Conservation (phyloP, 2,888 invertebrate genomes). For the Icerya purchasi region DNA sequence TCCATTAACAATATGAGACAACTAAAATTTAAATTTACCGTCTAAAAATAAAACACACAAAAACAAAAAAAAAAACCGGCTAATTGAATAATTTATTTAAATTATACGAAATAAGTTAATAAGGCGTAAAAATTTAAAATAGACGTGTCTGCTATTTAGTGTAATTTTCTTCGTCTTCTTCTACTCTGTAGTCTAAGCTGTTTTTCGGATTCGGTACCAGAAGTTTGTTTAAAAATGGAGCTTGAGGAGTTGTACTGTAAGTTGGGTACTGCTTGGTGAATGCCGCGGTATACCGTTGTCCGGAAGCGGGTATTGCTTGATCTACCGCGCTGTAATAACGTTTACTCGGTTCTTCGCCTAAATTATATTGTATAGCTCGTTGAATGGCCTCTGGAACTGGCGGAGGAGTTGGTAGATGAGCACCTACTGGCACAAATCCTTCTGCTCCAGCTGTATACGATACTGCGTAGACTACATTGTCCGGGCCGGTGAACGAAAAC, state of each 20-base stretch:
- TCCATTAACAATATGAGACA: too few relatives aligned
- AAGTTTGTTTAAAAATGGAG: not conserved
- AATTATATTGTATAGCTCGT: conserved; percentile 5
- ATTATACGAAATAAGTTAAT: not conserved
- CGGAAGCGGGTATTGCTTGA: not conserved
- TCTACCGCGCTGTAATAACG: not conserved
- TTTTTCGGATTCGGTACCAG: not conserved
- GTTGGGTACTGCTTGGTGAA: conserved; percentile 7
- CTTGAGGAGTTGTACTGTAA: conserved; percentile 4
- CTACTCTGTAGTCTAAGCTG: conserved; percentile 7
- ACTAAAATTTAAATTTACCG: too few relatives aligned
- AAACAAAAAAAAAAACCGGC: not conserved
- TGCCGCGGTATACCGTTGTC: conserved; percentile 6
- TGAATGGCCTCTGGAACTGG: conserved; percentile 23
- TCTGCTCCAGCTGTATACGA: conserved; percentile 51
- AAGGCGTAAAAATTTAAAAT: not conserved
- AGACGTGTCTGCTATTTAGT: conserved; percentile 17
- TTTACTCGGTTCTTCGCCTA: not conserved
- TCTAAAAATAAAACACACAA: too few relatives aligned
- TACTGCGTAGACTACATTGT: conserved; percentile 36
- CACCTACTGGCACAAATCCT: conserved; percentile 27
- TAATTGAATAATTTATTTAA: not conserved
- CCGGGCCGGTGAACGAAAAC: conserved; percentile 47
- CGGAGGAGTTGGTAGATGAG: conserved; percentile 22
- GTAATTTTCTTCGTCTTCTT: conserved; percentile 1